Evolutionary conservation across 2,113 vertebrate genomes (phyloP).

Genomic region (Elaphurus davidianus): DNA sequence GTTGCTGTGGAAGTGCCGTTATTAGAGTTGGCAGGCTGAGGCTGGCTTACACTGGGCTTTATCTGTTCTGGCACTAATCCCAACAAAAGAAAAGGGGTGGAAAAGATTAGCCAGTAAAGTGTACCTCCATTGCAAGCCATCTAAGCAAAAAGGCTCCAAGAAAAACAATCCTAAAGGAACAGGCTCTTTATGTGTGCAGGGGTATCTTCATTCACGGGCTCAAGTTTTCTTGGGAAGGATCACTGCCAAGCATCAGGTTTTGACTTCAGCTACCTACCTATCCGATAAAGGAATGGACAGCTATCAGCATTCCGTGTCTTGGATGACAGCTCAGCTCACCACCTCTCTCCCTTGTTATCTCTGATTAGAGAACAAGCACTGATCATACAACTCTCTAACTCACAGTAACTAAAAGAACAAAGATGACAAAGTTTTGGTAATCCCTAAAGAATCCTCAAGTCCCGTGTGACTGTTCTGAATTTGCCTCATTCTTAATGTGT

Average conservation of each 20-base stretch:
- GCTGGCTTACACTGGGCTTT: slow-evolving; percentile 90
- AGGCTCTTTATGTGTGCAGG: background rate
- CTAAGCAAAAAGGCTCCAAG: slow-evolving; percentile 26
- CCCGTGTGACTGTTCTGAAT: background rate
- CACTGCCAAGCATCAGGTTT: background rate
- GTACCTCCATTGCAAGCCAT: slow-evolving; percentile 34
- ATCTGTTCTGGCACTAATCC: slow-evolving; percentile 92
- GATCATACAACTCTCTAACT: background rate
- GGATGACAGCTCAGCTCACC: background rate
- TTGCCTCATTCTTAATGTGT: background rate
- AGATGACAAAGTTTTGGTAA: background rate
- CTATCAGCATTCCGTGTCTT: background rate
- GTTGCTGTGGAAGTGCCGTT: slow-evolving; percentile 85
- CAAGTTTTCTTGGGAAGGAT: background rate
- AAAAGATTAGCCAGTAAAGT: slow-evolving; percentile 64
- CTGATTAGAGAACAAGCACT: background rate
- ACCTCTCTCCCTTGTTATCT: background rate
- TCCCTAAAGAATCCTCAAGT: background rate
- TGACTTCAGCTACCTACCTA: background rate
- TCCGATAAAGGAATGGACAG: background rate
- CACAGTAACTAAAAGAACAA: background rate
- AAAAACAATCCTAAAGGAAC: slow-evolving; percentile 32
- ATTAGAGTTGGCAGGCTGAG: slow-evolving; percentile 85
- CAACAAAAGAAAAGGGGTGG: slow-evolving; percentile 79
- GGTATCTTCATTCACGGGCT: background rate